phyloP scores from a whole-genome alignment of 2,797 vertebrate species.

The Geotrypetes seraphini region DNA sequence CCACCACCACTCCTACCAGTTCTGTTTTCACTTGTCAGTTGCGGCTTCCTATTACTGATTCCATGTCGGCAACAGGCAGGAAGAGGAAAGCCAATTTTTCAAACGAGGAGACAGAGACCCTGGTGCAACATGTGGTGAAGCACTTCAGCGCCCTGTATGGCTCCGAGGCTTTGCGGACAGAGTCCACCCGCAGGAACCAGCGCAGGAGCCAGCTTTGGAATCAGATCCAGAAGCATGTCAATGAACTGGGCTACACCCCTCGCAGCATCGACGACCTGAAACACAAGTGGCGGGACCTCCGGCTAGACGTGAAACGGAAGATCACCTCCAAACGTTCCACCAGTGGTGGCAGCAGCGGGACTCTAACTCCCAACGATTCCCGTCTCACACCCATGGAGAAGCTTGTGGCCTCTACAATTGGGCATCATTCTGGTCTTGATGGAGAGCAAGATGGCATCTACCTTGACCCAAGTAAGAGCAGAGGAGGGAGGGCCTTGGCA shows the following conservation, averaged over 20 bases:
- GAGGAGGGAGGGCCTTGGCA: too few relatives aligned
- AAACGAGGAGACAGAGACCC: constrained; percentile 48
- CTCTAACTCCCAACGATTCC: constrained; percentile 25
- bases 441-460: constrained; percentile 36
- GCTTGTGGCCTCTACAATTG: constrained; percentile 40
- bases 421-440: constrained; percentile 30
- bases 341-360: constrained; percentile 20
- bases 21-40: too few relatives aligned
- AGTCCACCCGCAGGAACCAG: constrained; percentile 44
- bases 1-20: too few relatives aligned
- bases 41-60: too few relatives aligned
- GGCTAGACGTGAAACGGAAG: constrained; percentile 47
- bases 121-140: constrained; percentile 47
- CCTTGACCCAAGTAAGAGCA: constrained; percentile 40
- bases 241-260: constrained; percentile 47
- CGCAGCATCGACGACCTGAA: constrained; percentile 52
- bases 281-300: constrained; percentile 49
- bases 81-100: constrained; percentile 52
- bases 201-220: constrained; percentile 48
- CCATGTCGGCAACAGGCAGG: constrained; percentile 35
- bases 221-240: constrained; percentile 47
- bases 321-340: constrained; percentile 35
- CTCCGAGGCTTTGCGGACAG: constrained; percentile 45
- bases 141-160: constrained; percentile 49
- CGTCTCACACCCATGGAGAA: constrained; percentile 40